Evolutionary conservation across 1,140 invertebrate species (phyloP).

Genomic region (Elymnias hypermnestra): DNA sequence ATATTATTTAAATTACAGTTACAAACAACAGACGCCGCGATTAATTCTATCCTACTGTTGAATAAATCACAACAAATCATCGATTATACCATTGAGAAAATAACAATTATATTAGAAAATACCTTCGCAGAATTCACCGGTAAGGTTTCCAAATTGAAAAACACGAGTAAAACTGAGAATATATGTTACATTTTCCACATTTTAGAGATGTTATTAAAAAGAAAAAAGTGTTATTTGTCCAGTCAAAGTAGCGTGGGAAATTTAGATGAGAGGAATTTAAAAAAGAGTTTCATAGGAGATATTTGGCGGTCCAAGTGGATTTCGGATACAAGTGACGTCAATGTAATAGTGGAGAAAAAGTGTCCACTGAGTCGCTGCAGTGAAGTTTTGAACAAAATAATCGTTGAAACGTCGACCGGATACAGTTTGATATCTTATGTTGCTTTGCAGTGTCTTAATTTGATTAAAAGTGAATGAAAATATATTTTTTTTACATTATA

Average conservation of each 20-base stretch:
- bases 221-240: slow-evolving; percentile 17
- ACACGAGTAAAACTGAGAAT: slow-evolving; percentile 34
- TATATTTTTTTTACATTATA: neutral
- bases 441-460: slow-evolving; percentile 56
- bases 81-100: slow-evolving; percentile 48
- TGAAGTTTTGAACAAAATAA: slow-evolving; percentile 50
- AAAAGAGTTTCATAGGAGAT: slow-evolving; percentile 40
- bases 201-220: slow-evolving; percentile 43
- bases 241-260: slow-evolving; percentile 28
- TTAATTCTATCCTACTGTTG: slow-evolving; percentile 38
- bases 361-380: slow-evolving; percentile 30
- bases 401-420: slow-evolving; percentile 40
- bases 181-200: slow-evolving; percentile 46
- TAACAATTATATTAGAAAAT: slow-evolving; percentile 32
- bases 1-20: slow-evolving; percentile 40
- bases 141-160: slow-evolving; percentile 7
- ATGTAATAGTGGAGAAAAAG: slow-evolving; percentile 23
- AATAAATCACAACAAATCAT: slow-evolving; percentile 48
- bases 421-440: slow-evolving; percentile 52
- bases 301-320: slow-evolving; percentile 57
- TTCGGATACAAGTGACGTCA: slow-evolving; percentile 23
- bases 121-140: slow-evolving; percentile 17
- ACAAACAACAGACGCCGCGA: slow-evolving; percentile 38
- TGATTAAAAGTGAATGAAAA: slow-evolving; percentile 23
- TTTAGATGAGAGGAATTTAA: slow-evolving; percentile 31